These are phyloP conservation scores for Enteromius afrohamiltoni DNA, from an alignment of 2,797 vertebrate species.

Conservation along the genomic window DNA sequence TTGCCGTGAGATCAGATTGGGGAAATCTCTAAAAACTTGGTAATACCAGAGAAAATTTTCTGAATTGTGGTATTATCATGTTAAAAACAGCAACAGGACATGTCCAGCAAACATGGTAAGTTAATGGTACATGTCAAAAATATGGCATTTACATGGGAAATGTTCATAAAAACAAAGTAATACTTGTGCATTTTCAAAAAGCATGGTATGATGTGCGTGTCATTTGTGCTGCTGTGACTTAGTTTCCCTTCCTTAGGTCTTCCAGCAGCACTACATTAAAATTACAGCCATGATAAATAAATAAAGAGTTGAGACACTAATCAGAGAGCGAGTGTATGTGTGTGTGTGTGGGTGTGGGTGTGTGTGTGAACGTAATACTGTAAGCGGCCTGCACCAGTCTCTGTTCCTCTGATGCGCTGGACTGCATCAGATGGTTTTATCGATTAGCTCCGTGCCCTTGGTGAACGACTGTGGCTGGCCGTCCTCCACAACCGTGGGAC, in stretches of 20 bases:
- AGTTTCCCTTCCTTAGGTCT: slow-evolving; percentile 70
- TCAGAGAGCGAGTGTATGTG: slow-evolving; percentile 42
- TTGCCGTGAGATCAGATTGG: too few relatives aligned
- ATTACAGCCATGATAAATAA: slow-evolving; percentile 79
- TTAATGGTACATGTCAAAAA: too few relatives aligned
- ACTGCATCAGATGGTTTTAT: slow-evolving; percentile 70
- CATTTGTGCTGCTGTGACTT: neutral
- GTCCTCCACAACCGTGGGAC: slow-evolving; percentile 70
- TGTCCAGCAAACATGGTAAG: too few relatives aligned
- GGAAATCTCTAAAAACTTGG: too few relatives aligned
- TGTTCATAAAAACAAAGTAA: neutral
- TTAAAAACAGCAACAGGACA: too few relatives aligned
- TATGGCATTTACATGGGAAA: too few relatives aligned
- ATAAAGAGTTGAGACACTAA: slow-evolving; percentile 73
- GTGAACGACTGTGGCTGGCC: slow-evolving; percentile 78
- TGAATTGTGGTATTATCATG: too few relatives aligned
- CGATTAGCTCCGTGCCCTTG: slow-evolving; percentile 77
- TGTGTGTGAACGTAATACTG: neutral
- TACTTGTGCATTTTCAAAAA: neutral
- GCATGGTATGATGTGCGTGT: neutral
- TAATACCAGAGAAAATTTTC: too few relatives aligned
- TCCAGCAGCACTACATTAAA: slow-evolving; percentile 74
- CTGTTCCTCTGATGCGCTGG: slow-evolving; percentile 14
- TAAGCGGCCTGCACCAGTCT: neutral
- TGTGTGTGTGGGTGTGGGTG: neutral